Evolutionary conservation across 2,888 invertebrate species (phyloP).

Genomic region (Beris morrisii): DNA sequence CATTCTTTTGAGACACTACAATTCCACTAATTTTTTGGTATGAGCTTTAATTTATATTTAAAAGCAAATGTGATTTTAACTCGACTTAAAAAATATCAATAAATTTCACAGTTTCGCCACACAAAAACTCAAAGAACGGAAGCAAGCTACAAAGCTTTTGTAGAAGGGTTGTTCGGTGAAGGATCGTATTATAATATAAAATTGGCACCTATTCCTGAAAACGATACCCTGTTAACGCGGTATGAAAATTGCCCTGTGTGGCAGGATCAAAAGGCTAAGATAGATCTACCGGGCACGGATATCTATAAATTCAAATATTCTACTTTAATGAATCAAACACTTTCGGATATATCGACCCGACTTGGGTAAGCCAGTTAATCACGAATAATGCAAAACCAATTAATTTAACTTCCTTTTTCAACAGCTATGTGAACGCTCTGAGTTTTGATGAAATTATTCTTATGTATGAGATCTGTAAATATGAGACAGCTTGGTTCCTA

Average conservation of each 20-base stretch:
- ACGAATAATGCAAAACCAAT: background rate
- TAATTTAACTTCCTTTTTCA: background rate
- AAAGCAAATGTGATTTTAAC: constrained; percentile 45
- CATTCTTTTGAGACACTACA: constrained; percentile 61
- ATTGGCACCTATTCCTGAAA: constrained; percentile 42
- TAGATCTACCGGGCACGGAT: constrained; percentile 55
- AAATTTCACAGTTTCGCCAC: constrained; percentile 61
- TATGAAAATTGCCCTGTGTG: constrained; percentile 67
- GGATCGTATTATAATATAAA: constrained; percentile 43
- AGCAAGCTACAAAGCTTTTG: constrained; percentile 65
- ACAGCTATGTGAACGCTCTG: background rate
- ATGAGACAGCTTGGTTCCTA: constrained; percentile 77
- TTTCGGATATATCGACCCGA: constrained; percentile 58
- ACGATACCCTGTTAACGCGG: constrained; percentile 59
- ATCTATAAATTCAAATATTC: constrained; percentile 46
- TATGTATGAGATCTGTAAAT: constrained; percentile 80
- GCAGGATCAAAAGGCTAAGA: constrained; percentile 59
- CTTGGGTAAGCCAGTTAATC: constrained; percentile 56
- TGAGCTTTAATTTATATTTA: constrained; percentile 37
- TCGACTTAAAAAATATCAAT: background rate
- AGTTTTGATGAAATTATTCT: constrained; percentile 42
- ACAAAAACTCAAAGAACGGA: constrained; percentile 63
- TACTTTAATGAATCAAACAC: constrained; percentile 52
- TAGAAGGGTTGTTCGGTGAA: constrained; percentile 59
- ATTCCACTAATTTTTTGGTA: constrained; percentile 62